A percentile compares a stretch with the other conserved stretches of the same genome.
These are phyloP conservation scores for Ectobius pallidus DNA, from an alignment of 2,888 invertebrate species.

Conservation along the genomic window DNA sequence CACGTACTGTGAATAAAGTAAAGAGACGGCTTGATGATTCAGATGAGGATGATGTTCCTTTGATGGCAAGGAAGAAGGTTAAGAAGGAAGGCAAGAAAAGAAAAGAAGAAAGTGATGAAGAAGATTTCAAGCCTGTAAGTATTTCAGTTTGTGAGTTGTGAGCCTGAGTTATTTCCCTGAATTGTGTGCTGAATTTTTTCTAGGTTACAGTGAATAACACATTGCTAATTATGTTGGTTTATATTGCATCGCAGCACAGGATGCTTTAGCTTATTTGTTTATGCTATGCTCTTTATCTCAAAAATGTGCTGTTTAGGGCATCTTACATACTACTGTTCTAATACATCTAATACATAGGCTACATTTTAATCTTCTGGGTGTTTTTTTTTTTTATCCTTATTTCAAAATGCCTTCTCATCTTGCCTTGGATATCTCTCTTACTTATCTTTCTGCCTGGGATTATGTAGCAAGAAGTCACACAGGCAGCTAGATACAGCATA, in stretches of 20 bases:
- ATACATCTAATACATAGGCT: too few species aligned
- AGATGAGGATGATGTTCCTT: conserved; percentile 69
- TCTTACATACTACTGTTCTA: too few species aligned
- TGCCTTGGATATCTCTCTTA: too few species aligned
- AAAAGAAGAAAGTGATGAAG: conserved; percentile 52
- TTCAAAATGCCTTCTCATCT: too few species aligned
- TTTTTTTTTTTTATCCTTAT: neutral
- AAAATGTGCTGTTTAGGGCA: too few species aligned
- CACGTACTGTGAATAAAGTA: neutral
- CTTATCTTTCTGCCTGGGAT: neutral
- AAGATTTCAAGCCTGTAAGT: conserved; percentile 48
- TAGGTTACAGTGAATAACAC: neutral
- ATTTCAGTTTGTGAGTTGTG: neutral
- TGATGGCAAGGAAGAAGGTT: conserved; percentile 69
- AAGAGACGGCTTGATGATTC: conserved; percentile 61
- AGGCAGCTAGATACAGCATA: too few species aligned
- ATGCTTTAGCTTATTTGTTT: too few species aligned
- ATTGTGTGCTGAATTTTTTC: too few species aligned
- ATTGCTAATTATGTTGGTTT: neutral
- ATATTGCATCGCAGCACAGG: too few species aligned
- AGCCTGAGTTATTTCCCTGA: too few species aligned
- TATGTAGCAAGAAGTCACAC: too few species aligned
- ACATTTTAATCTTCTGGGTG: neutral
- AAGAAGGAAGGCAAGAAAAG: conserved; percentile 60
- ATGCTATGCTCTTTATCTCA: too few species aligned